phyloP scores from a whole-genome alignment of 2,113 vertebrate species.

The Poeciliopsis prolifica region DNA sequence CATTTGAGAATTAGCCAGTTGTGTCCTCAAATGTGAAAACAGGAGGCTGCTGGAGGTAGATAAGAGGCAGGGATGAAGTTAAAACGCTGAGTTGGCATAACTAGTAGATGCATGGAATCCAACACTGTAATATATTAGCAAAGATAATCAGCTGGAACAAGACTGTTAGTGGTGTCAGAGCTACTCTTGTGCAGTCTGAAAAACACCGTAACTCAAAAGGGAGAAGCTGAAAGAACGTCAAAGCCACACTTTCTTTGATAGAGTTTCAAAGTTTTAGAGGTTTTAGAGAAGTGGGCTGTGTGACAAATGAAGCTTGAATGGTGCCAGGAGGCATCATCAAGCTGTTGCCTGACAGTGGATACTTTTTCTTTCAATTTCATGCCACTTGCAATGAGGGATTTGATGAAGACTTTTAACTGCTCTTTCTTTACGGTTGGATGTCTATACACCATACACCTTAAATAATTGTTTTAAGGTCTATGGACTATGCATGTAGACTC shows the following conservation, averaged over 20 bases:
- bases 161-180: constrained; percentile 11
- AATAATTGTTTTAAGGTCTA: no score
- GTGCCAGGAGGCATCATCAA: not conserved
- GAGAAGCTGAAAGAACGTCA: constrained; percentile 11
- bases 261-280: constrained; percentile 4
- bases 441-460: no score
- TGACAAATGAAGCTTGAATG: constrained; percentile 1
- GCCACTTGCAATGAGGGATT: no score
- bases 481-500: no score
- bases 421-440: no score
- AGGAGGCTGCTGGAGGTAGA: constrained; percentile 34
- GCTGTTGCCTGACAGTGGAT: not conserved
- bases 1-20: not conserved
- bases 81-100: constrained; percentile 5
- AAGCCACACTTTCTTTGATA: not conserved
- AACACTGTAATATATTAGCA: constrained; percentile 8
- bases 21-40: not conserved
- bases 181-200: not conserved
- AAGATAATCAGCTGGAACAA: constrained; percentile 20
- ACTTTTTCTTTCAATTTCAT: not conserved
- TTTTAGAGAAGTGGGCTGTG: not conserved
- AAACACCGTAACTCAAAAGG: constrained; percentile 11
- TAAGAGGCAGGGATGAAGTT: constrained; percentile 22
- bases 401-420: no score
- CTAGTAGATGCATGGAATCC: not conserved